These are phyloP conservation scores for Erebia aethiops DNA, from an alignment of 2,888 invertebrate genomes.

Conservation along the genomic window DNA sequence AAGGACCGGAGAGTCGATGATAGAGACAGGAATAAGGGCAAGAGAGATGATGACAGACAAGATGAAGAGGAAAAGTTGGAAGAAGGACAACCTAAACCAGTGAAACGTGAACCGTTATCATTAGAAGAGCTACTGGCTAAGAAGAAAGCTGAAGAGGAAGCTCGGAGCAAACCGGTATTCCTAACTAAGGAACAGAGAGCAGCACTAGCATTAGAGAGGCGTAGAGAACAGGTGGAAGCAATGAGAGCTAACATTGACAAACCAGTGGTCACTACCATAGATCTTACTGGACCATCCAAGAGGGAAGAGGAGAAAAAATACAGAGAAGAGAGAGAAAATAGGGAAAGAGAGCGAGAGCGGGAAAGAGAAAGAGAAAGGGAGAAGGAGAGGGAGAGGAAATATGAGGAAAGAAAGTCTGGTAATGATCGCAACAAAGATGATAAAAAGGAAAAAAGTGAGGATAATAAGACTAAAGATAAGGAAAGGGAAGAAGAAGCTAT, in stretches of 20 bases:
- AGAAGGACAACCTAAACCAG: slow-evolving; percentile 68
- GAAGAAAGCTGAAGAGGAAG: slow-evolving; percentile 97
- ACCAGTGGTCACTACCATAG: slow-evolving; percentile 71
- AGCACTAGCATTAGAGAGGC: slow-evolving; percentile 92
- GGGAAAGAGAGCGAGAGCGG: slow-evolving; percentile 83
- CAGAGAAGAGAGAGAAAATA: slow-evolving; percentile 68
- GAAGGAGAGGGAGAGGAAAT: slow-evolving; percentile 73
- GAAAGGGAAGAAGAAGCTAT: slow-evolving; percentile 97
- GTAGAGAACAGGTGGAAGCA: slow-evolving; percentile 94
- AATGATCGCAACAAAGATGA: slow-evolving; percentile 73
- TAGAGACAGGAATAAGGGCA: slow-evolving; percentile 67
- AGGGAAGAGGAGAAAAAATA: slow-evolving; percentile 71
- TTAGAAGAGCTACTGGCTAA: slow-evolving; percentile 97
- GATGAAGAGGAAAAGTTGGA: slow-evolving; percentile 70
- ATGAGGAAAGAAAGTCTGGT: slow-evolving; percentile 79
- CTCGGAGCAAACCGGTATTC: slow-evolving; percentile 97
- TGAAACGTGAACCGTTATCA: slow-evolving; percentile 92
- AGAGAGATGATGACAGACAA: slow-evolving; percentile 61
- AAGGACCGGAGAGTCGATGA: slow-evolving; percentile 69
- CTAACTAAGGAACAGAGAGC: slow-evolving; percentile 97
- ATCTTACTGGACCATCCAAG: slow-evolving; percentile 78
- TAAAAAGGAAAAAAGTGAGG: slow-evolving; percentile 79
- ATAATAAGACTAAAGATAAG: slow-evolving; percentile 88
- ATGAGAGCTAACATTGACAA: slow-evolving; percentile 86
- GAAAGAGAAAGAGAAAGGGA: slow-evolving; percentile 86